Evolutionary conservation across 2,797 vertebrate species (phyloP).

Genomic region (Sternotherus odoratus): DNA sequence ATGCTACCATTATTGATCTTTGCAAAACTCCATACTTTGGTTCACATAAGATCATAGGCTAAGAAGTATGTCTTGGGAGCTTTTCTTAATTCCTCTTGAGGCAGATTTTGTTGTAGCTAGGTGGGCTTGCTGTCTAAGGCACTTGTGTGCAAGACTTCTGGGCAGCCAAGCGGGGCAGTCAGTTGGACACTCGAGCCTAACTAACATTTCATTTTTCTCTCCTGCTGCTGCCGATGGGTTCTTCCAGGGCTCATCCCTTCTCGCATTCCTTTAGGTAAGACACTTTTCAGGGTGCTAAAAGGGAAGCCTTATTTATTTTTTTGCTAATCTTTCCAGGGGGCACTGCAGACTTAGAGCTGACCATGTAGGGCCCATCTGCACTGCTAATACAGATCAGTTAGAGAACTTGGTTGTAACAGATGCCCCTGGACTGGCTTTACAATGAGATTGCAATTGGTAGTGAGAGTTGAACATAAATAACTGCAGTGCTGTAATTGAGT

Average conservation of each 20-base stretch:
- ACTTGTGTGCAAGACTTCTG: background rate
- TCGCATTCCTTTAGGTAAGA: constrained; percentile 98
- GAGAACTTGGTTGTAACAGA: background rate
- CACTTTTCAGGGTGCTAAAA: background rate
- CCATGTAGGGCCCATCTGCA: background rate
- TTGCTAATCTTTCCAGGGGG: background rate
- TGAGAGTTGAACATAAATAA: background rate
- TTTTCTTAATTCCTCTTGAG: background rate
- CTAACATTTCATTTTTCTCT: constrained; percentile 70
- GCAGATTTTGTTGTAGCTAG: background rate
- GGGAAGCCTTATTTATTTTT: background rate
- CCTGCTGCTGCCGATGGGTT: constrained; percentile 82
- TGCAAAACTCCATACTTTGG: background rate
- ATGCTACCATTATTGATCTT: background rate
- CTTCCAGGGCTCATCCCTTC: constrained; percentile 94
- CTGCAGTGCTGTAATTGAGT: background rate
- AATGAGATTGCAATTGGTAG: background rate
- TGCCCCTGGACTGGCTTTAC: background rate
- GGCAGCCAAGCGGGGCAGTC: background rate
- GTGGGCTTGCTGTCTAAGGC: background rate
- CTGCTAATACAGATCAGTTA: background rate
- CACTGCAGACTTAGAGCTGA: background rate
- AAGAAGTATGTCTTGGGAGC: background rate
- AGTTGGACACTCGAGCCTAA: constrained; percentile 14
- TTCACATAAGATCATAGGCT: background rate